Evolutionary conservation across 2,797 vertebrate genomes (phyloP).

Genomic region (Dromococcyx pavoninus): DNA sequence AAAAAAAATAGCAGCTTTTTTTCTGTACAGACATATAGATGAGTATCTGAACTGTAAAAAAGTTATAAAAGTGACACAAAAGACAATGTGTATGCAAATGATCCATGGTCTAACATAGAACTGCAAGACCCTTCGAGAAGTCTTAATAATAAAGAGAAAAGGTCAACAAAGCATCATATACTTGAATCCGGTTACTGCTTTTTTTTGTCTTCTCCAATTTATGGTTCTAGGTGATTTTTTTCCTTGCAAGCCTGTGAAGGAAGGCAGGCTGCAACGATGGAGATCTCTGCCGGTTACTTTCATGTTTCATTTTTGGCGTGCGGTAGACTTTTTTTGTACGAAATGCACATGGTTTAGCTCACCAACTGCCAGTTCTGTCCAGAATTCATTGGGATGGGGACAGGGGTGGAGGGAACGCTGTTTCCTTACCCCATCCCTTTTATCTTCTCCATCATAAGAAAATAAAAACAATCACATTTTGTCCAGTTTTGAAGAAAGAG

Average conservation of each 20-base stretch:
- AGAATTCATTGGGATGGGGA: conserved; percentile 52
- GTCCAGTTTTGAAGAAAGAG: conserved; percentile 56
- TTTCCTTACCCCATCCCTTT: conserved; percentile 53
- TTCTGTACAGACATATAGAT: conserved; percentile 98
- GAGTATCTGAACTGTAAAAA: conserved; percentile 97
- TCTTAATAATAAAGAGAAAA: conserved; percentile 77
- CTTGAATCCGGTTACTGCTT: conserved; percentile 71
- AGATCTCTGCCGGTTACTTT: conserved; percentile 55
- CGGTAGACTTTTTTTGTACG: neutral
- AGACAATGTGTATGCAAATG: conserved; percentile 90
- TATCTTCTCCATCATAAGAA: conserved; percentile 53
- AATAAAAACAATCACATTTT: conserved; percentile 8
- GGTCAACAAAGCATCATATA: conserved; percentile 77
- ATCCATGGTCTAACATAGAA: conserved; percentile 91
- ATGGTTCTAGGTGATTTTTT: conserved; percentile 30
- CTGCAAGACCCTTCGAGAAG: conserved; percentile 87
- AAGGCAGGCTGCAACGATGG: conserved; percentile 58
- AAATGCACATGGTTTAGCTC: conserved; percentile 41
- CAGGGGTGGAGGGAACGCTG: neutral
- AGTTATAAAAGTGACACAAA: conserved; percentile 97
- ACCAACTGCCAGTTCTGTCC: conserved; percentile 70
- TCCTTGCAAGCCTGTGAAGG: conserved; percentile 57
- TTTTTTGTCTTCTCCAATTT: conserved; percentile 66
- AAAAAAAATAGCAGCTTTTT: conserved; percentile 97
- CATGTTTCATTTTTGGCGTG: conserved; percentile 65